phyloP scores from a whole-genome alignment of 2,888 invertebrate genomes.

The Nasonia oneida region DNA sequence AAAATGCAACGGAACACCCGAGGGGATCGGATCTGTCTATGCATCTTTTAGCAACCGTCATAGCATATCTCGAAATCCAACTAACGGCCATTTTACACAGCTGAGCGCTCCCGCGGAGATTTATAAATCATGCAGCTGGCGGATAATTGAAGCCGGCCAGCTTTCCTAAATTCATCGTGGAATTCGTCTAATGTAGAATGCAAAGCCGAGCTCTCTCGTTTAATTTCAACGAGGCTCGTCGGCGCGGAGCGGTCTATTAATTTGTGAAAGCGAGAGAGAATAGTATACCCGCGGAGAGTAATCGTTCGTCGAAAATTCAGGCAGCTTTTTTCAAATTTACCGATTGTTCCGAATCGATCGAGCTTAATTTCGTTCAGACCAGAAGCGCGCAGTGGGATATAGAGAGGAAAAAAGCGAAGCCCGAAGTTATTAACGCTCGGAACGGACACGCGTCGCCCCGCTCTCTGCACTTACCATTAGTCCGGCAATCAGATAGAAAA shows the following conservation, averaged over 20 bases:
- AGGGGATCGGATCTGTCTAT: too few relatives aligned
- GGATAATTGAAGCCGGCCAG: not conserved
- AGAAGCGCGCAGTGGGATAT: not conserved
- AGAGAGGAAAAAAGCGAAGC: not conserved
- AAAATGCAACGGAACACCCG: too few relatives aligned
- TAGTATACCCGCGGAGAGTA: not conserved
- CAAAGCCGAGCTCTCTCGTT: conserved; percentile 5
- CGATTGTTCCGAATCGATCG: conserved; percentile 49
- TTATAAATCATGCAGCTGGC: not conserved
- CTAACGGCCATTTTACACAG: not conserved
- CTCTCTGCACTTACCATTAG: conserved; percentile 12
- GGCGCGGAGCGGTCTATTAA: not conserved
- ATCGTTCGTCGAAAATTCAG: conserved; percentile 27
- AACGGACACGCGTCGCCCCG: not conserved
- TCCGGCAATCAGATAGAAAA: conserved; percentile 44
- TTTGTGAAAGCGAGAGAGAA: not conserved
- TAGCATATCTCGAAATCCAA: too few relatives aligned
- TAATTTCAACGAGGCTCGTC: conserved; percentile 27
- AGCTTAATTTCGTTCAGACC: conserved; percentile 56
- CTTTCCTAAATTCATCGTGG: conserved; percentile 23
- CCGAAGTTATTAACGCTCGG: conserved; percentile 40
- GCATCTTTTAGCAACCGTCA: too few relatives aligned
- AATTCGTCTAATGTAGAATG: conserved; percentile 7
- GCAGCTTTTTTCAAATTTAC: conserved; percentile 40
- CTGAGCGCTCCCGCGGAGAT: not conserved